A percentile compares a stretch with the other conserved stretches of the same genome.
phyloP scores from a whole-genome alignment of 1,140 invertebrate species.

The Pseudomyrmex gracilis region DNA sequence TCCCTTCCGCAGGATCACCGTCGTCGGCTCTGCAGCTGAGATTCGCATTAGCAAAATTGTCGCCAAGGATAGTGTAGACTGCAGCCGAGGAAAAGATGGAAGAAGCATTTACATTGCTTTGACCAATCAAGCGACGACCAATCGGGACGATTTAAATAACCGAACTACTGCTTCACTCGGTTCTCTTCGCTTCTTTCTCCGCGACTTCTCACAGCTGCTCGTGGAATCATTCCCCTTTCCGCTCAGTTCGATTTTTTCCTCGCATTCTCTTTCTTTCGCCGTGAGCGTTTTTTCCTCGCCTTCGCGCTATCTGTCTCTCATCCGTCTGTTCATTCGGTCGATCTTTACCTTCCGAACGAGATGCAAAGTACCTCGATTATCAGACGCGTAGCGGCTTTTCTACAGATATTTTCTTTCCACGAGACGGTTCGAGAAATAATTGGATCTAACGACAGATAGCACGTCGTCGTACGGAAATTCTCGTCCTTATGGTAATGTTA shows the following conservation, averaged over 20 bases:
- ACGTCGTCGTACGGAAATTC: slow-evolving; percentile 39
- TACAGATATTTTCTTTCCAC: slow-evolving; percentile 66
- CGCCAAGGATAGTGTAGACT: slow-evolving; percentile 60
- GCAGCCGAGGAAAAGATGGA: slow-evolving; percentile 35
- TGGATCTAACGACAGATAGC: slow-evolving; percentile 65
- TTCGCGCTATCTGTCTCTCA: slow-evolving; percentile 32
- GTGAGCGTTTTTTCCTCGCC: neutral
- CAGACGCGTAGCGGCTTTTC: slow-evolving; percentile 52
- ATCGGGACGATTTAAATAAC: slow-evolving; percentile 74
- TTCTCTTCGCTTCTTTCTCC: slow-evolving; percentile 51
- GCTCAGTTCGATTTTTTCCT: neutral
- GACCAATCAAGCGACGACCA: slow-evolving; percentile 74
- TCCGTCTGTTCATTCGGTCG: slow-evolving; percentile 23
- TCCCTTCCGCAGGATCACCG: slow-evolving; percentile 58
- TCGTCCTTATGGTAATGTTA: slow-evolving; percentile 56
- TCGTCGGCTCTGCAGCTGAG: slow-evolving; percentile 65
- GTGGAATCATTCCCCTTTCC: neutral
- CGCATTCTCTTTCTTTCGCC: neutral
- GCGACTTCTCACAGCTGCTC: slow-evolving; percentile 64
- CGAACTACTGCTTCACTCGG: slow-evolving; percentile 58
- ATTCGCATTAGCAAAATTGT: slow-evolving; percentile 75
- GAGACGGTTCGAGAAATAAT: slow-evolving; percentile 53
- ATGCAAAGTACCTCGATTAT: slow-evolving; percentile 72
- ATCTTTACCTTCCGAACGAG: slow-evolving; percentile 35
- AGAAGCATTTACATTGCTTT: slow-evolving; percentile 74